Evolutionary conservation across 2,797 vertebrate species (phyloP), one percentile per base, ranked within the genome.

Genomic region (Holocentrus rufus): DNA sequence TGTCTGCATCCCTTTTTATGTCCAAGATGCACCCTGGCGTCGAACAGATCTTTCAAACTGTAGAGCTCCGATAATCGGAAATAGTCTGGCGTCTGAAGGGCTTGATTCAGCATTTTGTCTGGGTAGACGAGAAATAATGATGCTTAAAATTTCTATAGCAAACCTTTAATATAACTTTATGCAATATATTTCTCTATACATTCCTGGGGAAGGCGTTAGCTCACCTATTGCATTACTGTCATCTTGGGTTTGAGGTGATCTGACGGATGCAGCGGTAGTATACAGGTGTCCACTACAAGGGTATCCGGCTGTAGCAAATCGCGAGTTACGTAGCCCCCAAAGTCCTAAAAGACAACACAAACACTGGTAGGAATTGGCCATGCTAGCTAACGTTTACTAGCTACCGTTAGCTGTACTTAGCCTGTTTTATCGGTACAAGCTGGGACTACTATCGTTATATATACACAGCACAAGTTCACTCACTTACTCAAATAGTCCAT

Each of bases 1-100:
- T 99, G 96, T 8, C 98, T 94, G 81, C 96, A 97, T 1, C 95
- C 95, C 3, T 93, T 96, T 64, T 98, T 99, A 84, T 99, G 98
- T 1, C 97, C 98, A 27, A 98, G 93, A 81, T 99, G 98, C 20
- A 98, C 96, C 0, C 96, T 93, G 61, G 98, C 96, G 0, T 98
- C 85, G 14, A 99, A 98, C 17, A 99, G 92, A 8, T 96, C 95
- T 72, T 94, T 95, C 3, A 98, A 0, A 0, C 94, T 93, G 81
- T 97, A 94, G 1, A 99, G 93, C 79, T 99, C 97, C 13, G 94
- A 94, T 77, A 99, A 59, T 1, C 81, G 94, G 88, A 99, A 99
- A 72, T 91, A 98, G 83, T 99, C 98, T 0, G 94, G 87, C 14
- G 96, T 95, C n/a, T 83, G 80, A 1, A 99, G 94, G 0, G 97